Conservation (phyloP, 1,140 invertebrate species). For the Macrobrachium rosenbergii region DNA sequence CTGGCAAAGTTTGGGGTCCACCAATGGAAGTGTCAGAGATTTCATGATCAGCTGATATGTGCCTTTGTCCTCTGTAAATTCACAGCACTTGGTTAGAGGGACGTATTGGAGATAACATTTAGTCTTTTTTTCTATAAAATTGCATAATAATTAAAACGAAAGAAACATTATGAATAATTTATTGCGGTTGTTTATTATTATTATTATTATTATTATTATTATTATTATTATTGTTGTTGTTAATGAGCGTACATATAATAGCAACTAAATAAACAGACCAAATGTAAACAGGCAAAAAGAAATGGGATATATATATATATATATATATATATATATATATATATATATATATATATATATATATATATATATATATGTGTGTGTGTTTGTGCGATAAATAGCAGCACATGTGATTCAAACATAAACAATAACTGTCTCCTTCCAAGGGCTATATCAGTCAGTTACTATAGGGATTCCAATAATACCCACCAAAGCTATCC, state of each 20-base stretch:
- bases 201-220: no score
- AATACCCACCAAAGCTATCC: conserved; percentile 67
- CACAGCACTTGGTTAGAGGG: background rate
- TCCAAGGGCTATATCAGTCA: background rate
- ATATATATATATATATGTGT: conserved; percentile 8
- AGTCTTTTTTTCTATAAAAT: background rate
- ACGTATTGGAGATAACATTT: background rate
- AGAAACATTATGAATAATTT: no score
- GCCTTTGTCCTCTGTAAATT: conserved; percentile 69
- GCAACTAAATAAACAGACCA: no score
- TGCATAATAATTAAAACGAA: background rate
- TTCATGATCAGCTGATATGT: conserved; percentile 82
- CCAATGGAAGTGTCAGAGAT: conserved; percentile 76
- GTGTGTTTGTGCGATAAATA: background rate
- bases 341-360: conserved; percentile 54
- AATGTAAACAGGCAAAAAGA: no score
- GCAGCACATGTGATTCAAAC: background rate
- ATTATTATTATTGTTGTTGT: no score
- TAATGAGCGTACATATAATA: no score
- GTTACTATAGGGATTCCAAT: background rate
- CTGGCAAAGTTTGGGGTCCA: conserved; percentile 75
- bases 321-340: no score
- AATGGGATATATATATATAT: no score
- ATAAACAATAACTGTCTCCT: background rate
- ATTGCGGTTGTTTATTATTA: no score